Evolutionary conservation across 2,888 invertebrate genomes (phyloP), one percentile per base, ranked within the genome.

Genomic region (Ectropis crepuscularia): DNA sequence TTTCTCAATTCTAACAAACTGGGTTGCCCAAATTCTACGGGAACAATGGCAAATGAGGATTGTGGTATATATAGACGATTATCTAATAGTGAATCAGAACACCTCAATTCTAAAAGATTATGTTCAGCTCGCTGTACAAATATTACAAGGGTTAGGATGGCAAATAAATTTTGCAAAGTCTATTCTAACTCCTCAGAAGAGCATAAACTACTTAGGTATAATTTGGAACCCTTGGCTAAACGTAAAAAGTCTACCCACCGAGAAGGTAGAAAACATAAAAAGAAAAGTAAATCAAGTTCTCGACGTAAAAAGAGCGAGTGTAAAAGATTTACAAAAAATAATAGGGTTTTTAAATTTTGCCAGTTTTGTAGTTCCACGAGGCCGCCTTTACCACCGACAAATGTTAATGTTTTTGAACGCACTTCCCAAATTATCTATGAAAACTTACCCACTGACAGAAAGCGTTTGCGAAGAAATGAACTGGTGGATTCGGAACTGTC

Each of bases 401-500:
- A 47, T 9, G 9, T 28, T 47, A 47, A 47, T 47, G 28, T 47
- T 47, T 10, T 10, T 47, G 28, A 47, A 47, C 28, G 8, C 47
- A 47, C 47, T 47, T 5, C 47, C 47, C 16, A 8, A 28, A 9
- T 10, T 47, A 9, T 47, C 47, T 9, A 9, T 8, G 47, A 47
- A 28, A 47, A 10, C 47, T 6, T 47, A 47, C 28, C 28, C 47
- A 9, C 47, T 47, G 47, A 28, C 47, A 28, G 28, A 47, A 47
- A 6, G 6, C 28, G 47, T 47, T 4, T 16, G 28, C 47, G 6
- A 47, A 11, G 28, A 47, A 9, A 9, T 47, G 28, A 28, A 5
- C 0, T 48, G 48, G 37, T 48, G 48, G 48, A 6, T 48, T 48
- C 48, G 36, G 6, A 48, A 48, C 8, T 48, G 48, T n/a, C 48